A percentile compares a stretch with the other conserved stretches of the same genome.
phyloP scores from a whole-genome alignment of 2,797 vertebrate genomes.

The Arctocebus calabarensis region DNA sequence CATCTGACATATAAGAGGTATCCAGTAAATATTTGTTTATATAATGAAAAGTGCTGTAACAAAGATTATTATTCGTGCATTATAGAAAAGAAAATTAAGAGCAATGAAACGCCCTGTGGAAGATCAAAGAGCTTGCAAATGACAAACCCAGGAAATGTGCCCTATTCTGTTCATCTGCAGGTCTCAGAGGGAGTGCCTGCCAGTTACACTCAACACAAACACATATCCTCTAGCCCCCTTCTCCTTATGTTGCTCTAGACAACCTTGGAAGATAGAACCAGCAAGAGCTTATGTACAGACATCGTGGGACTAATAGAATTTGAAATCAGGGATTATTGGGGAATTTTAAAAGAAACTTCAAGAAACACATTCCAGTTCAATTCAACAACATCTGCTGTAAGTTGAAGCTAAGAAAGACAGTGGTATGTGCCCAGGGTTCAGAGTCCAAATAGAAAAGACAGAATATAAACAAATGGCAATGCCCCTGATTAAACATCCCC shows the following conservation, averaged over 20 bases:
- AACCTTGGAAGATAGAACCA: not conserved
- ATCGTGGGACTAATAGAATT: not conserved
- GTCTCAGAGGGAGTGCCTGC: not conserved
- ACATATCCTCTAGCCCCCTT: not conserved
- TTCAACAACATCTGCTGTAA: not conserved
- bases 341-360: slow-evolving; percentile 20
- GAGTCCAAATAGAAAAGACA: not conserved
- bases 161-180: not conserved
- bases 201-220: not conserved
- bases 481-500: not conserved
- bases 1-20: not conserved
- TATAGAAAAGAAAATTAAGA: slow-evolving; percentile 17
- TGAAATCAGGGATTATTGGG: not conserved
- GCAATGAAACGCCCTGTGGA: not conserved
- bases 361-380: not conserved
- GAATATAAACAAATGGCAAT: not conserved
- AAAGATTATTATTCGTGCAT: slow-evolving; percentile 1
- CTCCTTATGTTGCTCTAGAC: not conserved
- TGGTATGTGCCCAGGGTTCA: not conserved
- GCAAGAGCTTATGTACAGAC: not conserved
- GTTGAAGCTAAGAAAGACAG: not conserved
- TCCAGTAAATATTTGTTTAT: not conserved
- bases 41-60: not conserved
- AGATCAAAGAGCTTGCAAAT: not conserved
- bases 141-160: not conserved